Conservation (phyloP, 2,888 invertebrate genomes). For the Lepetodrilus schrolli region DNA sequence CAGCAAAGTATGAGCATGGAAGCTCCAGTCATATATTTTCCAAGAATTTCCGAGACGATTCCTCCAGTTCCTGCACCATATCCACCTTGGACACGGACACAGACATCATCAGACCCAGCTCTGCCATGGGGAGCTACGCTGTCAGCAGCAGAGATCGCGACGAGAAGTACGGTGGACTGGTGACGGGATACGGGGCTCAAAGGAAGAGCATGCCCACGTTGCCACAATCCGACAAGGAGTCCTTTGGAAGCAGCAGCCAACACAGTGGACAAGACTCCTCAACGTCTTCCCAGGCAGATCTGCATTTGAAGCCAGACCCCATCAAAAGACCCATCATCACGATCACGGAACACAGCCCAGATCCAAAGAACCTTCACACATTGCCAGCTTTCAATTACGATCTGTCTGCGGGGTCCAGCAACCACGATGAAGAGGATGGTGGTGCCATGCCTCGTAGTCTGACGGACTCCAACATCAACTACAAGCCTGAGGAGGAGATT, state of each 20-base stretch:
- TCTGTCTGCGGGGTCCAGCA: conserved; percentile 75
- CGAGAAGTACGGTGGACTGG: conserved; percentile 34
- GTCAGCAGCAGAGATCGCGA: conserved; percentile 34
- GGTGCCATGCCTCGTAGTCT: conserved; percentile 76
- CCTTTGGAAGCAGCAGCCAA: conserved; percentile 55
- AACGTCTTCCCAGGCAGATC: conserved; percentile 55
- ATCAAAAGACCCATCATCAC: conserved; percentile 88
- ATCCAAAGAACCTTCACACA: conserved; percentile 76
- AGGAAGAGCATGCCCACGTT: conserved; percentile 96
- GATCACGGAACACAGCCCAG: conserved; percentile 94
- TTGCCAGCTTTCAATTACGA: conserved; percentile 35
- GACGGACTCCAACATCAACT: conserved; percentile 73
- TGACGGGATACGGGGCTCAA: conserved; percentile 30
- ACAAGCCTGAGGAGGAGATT: conserved; percentile 62
- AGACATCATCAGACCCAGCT: conserved; percentile 47
- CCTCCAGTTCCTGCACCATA: conserved; percentile 44
- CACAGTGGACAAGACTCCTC: conserved; percentile 64
- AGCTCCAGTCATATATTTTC: conserved; percentile 6
- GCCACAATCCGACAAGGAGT: conserved; percentile 59
- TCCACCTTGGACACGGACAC: conserved; percentile 42
- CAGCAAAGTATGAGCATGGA: conserved; percentile 24
- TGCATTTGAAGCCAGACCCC: conserved; percentile 38
- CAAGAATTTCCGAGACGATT: conserved; percentile 39
- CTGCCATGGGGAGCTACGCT: conserved; percentile 42
- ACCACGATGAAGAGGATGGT: conserved; percentile 81